Conservation (phyloP, 2,888 invertebrate genomes). For the Nomada lathburiana region DNA sequence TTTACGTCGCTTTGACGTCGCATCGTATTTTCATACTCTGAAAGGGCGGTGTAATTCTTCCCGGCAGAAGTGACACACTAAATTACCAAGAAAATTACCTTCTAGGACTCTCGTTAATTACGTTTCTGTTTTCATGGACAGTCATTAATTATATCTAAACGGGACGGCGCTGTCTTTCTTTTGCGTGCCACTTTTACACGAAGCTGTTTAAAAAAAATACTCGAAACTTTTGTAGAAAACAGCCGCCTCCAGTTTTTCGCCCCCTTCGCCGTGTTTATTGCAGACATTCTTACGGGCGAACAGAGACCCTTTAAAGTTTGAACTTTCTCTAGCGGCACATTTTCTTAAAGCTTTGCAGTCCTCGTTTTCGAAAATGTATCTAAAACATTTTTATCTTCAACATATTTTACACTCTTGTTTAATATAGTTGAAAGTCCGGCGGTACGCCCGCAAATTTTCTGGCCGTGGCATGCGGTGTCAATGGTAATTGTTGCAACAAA, state of each 20-base stretch:
- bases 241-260: too few species aligned
- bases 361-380: too few species aligned
- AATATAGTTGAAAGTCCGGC: not conserved
- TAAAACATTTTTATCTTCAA: too few species aligned
- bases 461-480: conserved; percentile 37
- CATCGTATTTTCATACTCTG: conserved; percentile 30
- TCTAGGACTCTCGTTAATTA: conserved; percentile 56
- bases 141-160: conserved; percentile 58
- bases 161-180: conserved; percentile 1
- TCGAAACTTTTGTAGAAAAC: not conserved
- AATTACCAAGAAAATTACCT: conserved; percentile 60
- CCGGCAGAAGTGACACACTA: conserved; percentile 43
- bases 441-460: conserved; percentile 13
- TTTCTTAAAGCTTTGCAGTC: too few species aligned
- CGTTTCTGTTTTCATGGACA: conserved; percentile 53
- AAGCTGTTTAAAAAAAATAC: conserved; percentile 30
- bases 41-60: conserved; percentile 19
- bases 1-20: conserved; percentile 22
- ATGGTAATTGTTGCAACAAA: conserved; percentile 57
- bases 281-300: not conserved
- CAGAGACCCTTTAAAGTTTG: not conserved
- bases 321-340: too few species aligned
- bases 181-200: conserved; percentile 9
- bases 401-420: not conserved
- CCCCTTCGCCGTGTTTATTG: not conserved